Percentiles rank a stretch among this genome's conserved stretches.
These are phyloP conservation scores for Catostomus latipinnis DNA, from an alignment of 2,797 vertebrate species.

Conservation along the genomic window DNA sequence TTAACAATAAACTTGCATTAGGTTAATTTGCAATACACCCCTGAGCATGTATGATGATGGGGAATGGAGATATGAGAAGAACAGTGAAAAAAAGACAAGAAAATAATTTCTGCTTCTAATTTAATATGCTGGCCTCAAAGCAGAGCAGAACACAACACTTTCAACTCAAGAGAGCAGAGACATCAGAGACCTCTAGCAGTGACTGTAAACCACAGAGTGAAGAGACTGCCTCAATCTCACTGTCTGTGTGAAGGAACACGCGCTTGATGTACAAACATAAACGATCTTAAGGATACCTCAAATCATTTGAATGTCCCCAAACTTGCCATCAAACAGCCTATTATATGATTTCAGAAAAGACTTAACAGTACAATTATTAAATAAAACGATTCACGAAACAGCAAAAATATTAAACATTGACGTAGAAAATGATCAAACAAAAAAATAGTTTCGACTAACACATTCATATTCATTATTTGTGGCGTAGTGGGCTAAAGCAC, in stretches of 20 bases:
- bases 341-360: too few species aligned
- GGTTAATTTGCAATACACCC: background rate
- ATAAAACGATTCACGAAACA: too few species aligned
- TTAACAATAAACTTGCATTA: background rate
- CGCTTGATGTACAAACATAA: background rate
- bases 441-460: too few species aligned
- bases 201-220: slow-evolving; percentile 52
- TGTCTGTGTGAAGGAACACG: background rate
- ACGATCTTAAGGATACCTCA: background rate
- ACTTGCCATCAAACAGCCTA: too few species aligned
- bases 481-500: too few species aligned
- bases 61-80: background rate
- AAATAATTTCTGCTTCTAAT: slow-evolving; percentile 5
- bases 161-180: slow-evolving; percentile 59
- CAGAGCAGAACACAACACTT: slow-evolving; percentile 56
- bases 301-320: background rate
- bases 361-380: too few species aligned
- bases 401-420: too few species aligned
- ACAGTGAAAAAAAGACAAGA: background rate
- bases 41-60: too few species aligned
- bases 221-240: background rate
- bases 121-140: slow-evolving; percentile 59
- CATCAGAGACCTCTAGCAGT: slow-evolving; percentile 65
- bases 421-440: too few species aligned
- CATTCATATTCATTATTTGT: too few species aligned